These are phyloP conservation scores for Psammodynastes pulverulentus DNA, from an alignment of 2,113 vertebrate genomes.

Conservation along the genomic window DNA sequence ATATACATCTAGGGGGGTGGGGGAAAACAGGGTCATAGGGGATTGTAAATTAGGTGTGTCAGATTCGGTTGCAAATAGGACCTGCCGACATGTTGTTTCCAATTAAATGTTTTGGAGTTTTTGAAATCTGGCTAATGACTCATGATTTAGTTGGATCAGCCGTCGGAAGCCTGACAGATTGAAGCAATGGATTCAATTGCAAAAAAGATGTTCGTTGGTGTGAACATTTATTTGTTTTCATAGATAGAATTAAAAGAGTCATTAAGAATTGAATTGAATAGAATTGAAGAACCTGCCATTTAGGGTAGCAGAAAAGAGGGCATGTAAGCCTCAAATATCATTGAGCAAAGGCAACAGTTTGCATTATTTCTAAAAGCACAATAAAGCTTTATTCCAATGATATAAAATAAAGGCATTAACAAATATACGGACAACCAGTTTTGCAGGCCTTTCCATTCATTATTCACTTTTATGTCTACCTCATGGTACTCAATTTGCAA, in stretches of 20 bases:
- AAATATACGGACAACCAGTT: background rate
- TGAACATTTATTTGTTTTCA: slow-evolving; percentile 46
- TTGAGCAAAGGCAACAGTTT: slow-evolving; percentile 23
- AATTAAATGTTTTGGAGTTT: no score
- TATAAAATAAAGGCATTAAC: slow-evolving; percentile 5
- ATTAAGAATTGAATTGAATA: no score
- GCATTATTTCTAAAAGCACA: slow-evolving; percentile 26
- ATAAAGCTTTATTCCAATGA: background rate
- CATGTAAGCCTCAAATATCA: slow-evolving; percentile 36
- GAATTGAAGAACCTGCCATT: slow-evolving; percentile 51
- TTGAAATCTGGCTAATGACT: no score
- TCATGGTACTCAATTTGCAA: background rate
- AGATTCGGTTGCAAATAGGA: no score
- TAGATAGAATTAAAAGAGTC: slow-evolving; percentile 41
- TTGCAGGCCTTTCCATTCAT: background rate
- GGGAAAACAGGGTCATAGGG: no score
- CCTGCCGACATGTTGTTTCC: no score
- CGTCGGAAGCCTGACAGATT: no score
- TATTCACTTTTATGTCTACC: background rate
- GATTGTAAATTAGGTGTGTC: no score
- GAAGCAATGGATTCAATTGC: background rate
- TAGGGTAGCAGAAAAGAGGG: slow-evolving; percentile 44
- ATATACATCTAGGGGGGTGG: no score
- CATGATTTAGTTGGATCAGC: no score
- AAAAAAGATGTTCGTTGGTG: background rate